Conservation (phyloP, 2,797 vertebrate genomes). For the Ctenosaura bakeri region DNA sequence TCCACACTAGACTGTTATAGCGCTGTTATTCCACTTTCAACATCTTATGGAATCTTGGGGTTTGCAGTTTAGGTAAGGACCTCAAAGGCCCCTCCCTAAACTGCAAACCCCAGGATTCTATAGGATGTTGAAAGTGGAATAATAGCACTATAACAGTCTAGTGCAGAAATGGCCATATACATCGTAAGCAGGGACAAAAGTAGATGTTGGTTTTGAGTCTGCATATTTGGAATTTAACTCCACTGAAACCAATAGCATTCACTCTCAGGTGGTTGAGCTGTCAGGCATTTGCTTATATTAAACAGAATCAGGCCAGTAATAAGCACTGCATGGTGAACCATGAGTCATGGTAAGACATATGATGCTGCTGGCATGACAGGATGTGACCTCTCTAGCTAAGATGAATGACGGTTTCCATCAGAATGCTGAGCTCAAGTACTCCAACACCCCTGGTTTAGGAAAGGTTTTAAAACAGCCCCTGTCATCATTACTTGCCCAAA, state of each 20-base stretch:
- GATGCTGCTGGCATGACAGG: conserved; percentile 21
- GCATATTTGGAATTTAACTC: not conserved
- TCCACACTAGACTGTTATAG: too few relatives aligned
- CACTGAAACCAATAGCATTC: not conserved
- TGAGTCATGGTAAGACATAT: not conserved
- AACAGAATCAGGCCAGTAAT: not conserved
- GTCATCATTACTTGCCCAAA: not conserved
- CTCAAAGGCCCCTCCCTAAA: too few relatives aligned
- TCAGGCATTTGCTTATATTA: not conserved
- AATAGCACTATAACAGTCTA: too few relatives aligned
- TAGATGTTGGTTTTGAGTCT: not conserved
- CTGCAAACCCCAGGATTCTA: too few relatives aligned
- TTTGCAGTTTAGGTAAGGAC: too few relatives aligned
- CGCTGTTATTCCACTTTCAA: too few relatives aligned
- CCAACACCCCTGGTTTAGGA: not conserved
- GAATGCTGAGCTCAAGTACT: not conserved
- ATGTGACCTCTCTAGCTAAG: not conserved
- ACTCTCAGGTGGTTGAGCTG: not conserved
- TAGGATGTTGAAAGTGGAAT: too few relatives aligned
- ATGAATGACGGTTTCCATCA: not conserved
- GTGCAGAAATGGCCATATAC: not conserved
- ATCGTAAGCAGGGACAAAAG: not conserved
- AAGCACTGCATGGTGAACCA: not conserved
- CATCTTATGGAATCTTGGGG: too few relatives aligned
- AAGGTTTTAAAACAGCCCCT: not conserved